These are phyloP conservation scores for Accipiter cooperii DNA, from an alignment of 2,113 vertebrate genomes.

Conservation along the genomic window DNA sequence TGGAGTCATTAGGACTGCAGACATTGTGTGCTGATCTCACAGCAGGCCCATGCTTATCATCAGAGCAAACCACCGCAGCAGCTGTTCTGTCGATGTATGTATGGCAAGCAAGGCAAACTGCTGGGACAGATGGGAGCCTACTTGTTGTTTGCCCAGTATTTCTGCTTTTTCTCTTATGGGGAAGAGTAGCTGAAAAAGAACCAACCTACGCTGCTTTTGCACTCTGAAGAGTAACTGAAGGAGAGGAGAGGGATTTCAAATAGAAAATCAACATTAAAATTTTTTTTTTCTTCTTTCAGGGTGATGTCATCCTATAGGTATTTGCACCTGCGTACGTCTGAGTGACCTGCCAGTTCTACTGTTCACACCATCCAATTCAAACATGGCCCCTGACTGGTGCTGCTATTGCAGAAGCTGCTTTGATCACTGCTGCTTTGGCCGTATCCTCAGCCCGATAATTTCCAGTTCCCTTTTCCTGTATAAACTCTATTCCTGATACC, in stretches of 20 bases:
- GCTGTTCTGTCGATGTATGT: background rate
- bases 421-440: background rate
- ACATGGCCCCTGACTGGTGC: background rate
- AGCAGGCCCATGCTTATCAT: background rate
- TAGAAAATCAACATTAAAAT: background rate
- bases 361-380: background rate
- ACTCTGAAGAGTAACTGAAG: background rate
- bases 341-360: background rate
- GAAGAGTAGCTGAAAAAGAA: background rate
- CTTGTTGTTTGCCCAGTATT: background rate
- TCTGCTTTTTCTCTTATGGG: background rate
- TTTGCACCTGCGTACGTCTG: background rate
- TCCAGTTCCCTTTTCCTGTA: background rate
- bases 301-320: background rate
- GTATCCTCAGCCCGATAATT: background rate
- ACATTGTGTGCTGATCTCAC: background rate
- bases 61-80: background rate
- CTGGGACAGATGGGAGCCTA: background rate
- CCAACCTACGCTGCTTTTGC: background rate
- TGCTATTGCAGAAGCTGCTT: background rate
- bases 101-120: background rate
- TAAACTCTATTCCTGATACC: background rate
- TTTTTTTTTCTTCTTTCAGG: background rate
- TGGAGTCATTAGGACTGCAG: background rate
- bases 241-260: background rate